These are phyloP conservation scores for Daphoenositta chrysoptera DNA, from an alignment of 2,113 vertebrate genomes.

Conservation along the genomic window DNA sequence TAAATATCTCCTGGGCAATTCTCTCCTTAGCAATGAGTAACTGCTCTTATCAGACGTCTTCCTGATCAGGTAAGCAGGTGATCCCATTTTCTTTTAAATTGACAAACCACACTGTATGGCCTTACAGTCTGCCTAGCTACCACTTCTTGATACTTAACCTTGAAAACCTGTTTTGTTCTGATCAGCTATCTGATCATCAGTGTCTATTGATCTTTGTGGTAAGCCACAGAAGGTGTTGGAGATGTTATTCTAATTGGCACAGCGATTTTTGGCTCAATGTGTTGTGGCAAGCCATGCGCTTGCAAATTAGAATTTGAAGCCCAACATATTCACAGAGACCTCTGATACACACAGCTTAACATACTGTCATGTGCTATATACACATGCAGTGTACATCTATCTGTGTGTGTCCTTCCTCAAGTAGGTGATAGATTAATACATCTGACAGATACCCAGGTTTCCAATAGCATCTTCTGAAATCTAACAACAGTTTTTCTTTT, in stretches of 20 bases:
- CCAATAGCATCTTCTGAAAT: neutral
- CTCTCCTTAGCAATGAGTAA: neutral
- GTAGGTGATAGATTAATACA: neutral
- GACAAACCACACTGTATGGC: neutral
- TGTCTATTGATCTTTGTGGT: neutral
- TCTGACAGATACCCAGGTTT: neutral
- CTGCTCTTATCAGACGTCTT: neutral
- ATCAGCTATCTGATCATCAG: neutral
- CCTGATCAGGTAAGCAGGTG: neutral
- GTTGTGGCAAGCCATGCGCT: neutral
- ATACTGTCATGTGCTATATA: fast-evolving
- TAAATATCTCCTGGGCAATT: neutral
- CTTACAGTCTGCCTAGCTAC: neutral
- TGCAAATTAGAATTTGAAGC: neutral
- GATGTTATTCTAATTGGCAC: neutral
- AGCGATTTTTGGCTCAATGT: neutral
- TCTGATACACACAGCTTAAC: neutral
- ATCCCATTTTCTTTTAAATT: neutral
- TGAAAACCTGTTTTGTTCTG: neutral
- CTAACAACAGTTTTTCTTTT: neutral
- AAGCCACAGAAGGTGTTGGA: neutral
- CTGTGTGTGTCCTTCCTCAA: neutral
- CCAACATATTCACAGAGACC: neutral
- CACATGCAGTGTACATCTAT: neutral
- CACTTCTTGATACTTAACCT: neutral